A percentile compares a stretch with the other conserved stretches of the same genome.
Conservation (phyloP, 2,888 invertebrate species). For the Clostera curtula region DNA sequence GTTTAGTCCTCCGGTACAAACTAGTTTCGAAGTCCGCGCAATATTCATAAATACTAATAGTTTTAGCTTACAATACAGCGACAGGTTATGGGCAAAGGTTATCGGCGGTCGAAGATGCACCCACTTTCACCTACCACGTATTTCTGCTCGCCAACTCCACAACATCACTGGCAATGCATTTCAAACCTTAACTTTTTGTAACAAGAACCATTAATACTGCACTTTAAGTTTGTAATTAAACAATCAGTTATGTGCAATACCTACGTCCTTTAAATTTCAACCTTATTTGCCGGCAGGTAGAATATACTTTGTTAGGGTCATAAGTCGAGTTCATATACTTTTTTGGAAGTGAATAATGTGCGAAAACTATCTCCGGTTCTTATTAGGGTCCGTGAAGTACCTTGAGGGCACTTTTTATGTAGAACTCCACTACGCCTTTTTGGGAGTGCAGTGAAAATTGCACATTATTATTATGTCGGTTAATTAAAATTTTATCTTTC, state of each 20-base stretch:
- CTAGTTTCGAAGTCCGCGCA: conserved; percentile 20
- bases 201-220: conserved; percentile 3
- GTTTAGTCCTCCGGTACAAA: no score
- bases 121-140: conserved; percentile 57
- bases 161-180: conserved; percentile 4
- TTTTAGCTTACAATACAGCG: conserved; percentile 56
- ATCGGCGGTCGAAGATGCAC: conserved; percentile 59
- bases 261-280: conserved; percentile 15
- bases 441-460: conserved; percentile 8
- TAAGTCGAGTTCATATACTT: conserved; percentile 21
- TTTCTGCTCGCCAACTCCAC: conserved; percentile 18
- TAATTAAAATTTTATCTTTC: no score
- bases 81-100: conserved; percentile 62
- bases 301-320: conserved; percentile 10
- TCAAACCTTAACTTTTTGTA: background rate
- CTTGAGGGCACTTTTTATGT: conserved; percentile 19
- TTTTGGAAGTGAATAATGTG: conserved; percentile 22
- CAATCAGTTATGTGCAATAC: conserved; percentile 28
- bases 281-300: conserved; percentile 14
- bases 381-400: conserved; percentile 15
- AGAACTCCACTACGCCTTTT: conserved; percentile 8
- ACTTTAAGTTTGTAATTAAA: conserved; percentile 20
- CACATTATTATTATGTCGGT: no score
- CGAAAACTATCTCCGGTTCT: conserved; percentile 20
- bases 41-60: conserved; percentile 41